Base-by-base conservation (phyloP, 2,797 vertebrate species). In the Taeniopygia guttata region DNA sequence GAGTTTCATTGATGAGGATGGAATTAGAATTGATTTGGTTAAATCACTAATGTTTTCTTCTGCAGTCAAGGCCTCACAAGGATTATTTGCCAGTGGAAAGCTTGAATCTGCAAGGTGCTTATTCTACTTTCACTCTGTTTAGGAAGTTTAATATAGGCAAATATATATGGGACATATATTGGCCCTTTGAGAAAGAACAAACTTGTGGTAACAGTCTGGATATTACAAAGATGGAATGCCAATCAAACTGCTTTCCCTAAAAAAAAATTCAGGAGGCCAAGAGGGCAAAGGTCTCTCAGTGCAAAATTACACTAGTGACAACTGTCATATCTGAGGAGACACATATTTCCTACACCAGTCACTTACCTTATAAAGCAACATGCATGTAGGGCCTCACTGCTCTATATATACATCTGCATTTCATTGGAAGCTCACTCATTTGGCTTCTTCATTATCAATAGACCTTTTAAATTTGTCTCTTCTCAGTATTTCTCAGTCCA, bases 301-400 rank as follows among this genome's bases (percentile, higher is more conserved):
- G 83, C 89, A 94, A 90, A 90, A 86, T 84, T 90, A 96, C 52
- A 91, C 83, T 85, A 94, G 85, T 93, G 93, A 67, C 94, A 95
- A 82, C 94, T 95, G 94, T 84, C 95, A 70, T 56, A 49, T 93
- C 62, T 91, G 76, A 95, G 94, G 86, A 86, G 94, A 91, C 48
- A 90, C 60, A 46, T 79, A 74, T 87, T 91, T 90, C 59, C 74
- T 74, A 22, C 63, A 38, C 20, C 7, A 0, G 1, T 63, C 94
- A 88, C 82, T 91, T 94, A 27, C 85, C 63, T 89, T 94, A 84
- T 89, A 88, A 90, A 94, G 89, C 59, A 90, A 20, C 5, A 4
- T 46, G 11, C 56, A 16, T 56, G 62, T 66, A n/a, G 55, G 36
- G 68, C 59, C 54, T 70, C 38, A 22, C 69, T 84, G 73, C 67